Evolutionary conservation across 2,888 invertebrate genomes (phyloP), one percentile per base, ranked within the genome.

Genomic region (Emmelina monodactyla): DNA sequence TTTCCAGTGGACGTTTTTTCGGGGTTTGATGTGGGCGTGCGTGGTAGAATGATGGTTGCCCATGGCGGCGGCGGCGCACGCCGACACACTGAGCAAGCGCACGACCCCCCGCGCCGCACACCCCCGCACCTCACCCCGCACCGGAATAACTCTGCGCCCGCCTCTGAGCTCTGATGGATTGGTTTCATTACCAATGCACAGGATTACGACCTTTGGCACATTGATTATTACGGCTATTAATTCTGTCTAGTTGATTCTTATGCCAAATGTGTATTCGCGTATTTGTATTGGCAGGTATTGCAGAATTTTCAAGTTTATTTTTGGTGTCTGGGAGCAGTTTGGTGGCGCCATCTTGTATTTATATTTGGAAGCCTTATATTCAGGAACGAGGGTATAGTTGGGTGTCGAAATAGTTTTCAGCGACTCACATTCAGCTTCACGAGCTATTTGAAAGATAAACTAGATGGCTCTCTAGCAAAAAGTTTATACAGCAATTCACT

Each of bases 1-100:
- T 78, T 88, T 90, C 91, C 91, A 91, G 78, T 89, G 90, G 54
- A 90, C 88, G 82, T 87, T 88, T 78, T 89, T 89, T 60, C 85
- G 86, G 60, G 84, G 85, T 67, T 83, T 79, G 59, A 62, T 58
- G 46, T 62, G 55, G 54, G 68, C 62, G 62, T 72, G 70, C 53
- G 76, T 61, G 63, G 67, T 66, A 52, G 80, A 79, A 51, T 79
- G 75, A 40, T 73, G 73, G 68, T 80, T 79, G 70, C 80, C 80
- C 79, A 79, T 80, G 68, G 67, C 75, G 76, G 73, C 71, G 72
- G 68, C 71, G 71, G 61, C 71, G 71, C 69, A 68, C 72, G 72
- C 69, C 71, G 64, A 58, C 68, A 71, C 73, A 70, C 73, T 72
- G 71, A 73, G 55, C 62, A 53, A 51, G 44, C 49, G 46, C 46